Evolutionary conservation across 2,888 invertebrate species (phyloP), one percentile per base, ranked within the genome.

Genomic region (Carpatolechia fugitivella): DNA sequence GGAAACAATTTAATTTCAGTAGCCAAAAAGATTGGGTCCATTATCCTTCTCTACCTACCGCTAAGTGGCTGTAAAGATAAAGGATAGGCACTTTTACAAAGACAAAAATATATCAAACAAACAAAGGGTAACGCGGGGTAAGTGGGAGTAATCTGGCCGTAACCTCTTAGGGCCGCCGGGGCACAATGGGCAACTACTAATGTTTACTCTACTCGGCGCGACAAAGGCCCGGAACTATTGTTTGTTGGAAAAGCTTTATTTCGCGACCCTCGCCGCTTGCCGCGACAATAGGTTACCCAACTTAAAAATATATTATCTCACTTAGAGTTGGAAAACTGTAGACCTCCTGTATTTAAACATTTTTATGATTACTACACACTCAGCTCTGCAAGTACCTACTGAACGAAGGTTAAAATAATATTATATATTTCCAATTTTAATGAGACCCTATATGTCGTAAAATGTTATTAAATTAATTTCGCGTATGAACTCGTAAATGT

Each of bases 201-300:
- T 89, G 87, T 89, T 89, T 87, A 85, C 88, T 86, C 80, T 85
- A 85, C 82, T 84, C 80, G 70, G 78, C 70, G 76, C 85, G 85
- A 89, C 89, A 90, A 90, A 89, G 84, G 87, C 80, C 89, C 88
- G 90, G 89, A 90, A 89, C 88, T 90, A 90, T 90, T 90, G 90
- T 90, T 90, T 89, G 90, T 85, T 82, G 84, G 82, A 79, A 85
- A 89, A 89, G 89, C 89, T 89, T 90, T 89, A 89, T 89, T 85
- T 84, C 73, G 78, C 84, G 82, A 86, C 90, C 89, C 90, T 86
- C 81, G 77, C 76, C 79, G 79, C 78, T 80, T 74, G 76, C 76
- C 70, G 76, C 81, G 82, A 89, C 90, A 90, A 89, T 89, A 89
- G 89, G 88, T 88, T 87, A 85, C 85, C 84, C 86, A 85, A 90